These are phyloP conservation scores for Vireo griseus DNA, from an alignment of 2,797 vertebrate genomes.

Conservation along the genomic window DNA sequence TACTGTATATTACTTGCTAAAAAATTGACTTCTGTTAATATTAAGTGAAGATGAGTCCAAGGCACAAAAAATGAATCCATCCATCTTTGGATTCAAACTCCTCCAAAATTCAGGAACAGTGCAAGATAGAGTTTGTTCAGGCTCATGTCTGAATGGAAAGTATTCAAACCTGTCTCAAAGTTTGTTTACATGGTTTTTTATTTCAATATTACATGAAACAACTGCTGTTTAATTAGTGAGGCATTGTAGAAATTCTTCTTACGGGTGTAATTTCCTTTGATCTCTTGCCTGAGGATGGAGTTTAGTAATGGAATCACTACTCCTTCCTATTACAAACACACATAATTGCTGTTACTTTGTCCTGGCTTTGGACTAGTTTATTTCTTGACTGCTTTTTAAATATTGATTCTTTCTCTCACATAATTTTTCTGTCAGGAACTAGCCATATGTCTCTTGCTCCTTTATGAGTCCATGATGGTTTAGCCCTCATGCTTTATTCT, in stretches of 20 bases:
- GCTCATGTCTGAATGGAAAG: conserved; percentile 24
- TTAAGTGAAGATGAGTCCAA: not conserved
- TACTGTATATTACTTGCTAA: not conserved
- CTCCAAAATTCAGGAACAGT: not conserved
- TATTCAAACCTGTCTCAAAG: conserved; percentile 8
- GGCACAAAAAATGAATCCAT: not conserved
- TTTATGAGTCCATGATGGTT: not conserved
- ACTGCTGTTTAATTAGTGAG: conserved; percentile 46
- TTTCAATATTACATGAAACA: conserved; percentile 36
- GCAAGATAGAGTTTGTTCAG: conserved; percentile 5
- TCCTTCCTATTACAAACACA: conserved; percentile 8
- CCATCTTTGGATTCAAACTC: not conserved
- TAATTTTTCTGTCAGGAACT: not conserved
- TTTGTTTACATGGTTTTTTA: conserved; percentile 44
- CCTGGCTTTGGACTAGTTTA: not conserved
- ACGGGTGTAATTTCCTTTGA: conserved; percentile 52
- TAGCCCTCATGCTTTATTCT: not conserved
- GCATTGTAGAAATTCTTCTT: conserved; percentile 53
- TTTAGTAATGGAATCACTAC: conserved; percentile 32
- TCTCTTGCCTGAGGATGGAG: conserved; percentile 45
- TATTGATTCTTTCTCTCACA: not conserved
- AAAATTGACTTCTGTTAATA: not conserved
- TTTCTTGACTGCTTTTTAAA: not conserved
- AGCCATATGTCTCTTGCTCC: not conserved
- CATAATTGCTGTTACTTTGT: conserved; percentile 2